Conservation (phyloP, 2,113 vertebrate species). For the Abramis brama region DNA sequence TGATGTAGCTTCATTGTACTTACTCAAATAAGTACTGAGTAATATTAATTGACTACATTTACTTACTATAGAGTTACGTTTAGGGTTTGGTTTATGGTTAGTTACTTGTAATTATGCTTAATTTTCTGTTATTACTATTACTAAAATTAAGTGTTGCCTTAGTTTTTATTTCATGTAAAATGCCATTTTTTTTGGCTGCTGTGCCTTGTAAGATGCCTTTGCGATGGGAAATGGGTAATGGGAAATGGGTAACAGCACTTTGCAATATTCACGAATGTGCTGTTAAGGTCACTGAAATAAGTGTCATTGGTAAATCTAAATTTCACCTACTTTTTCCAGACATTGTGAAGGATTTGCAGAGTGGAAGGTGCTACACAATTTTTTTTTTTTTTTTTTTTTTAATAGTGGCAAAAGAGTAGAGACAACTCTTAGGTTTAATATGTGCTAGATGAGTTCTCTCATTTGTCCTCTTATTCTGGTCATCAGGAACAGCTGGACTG, state of each 20-base stretch:
- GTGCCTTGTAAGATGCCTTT: neutral
- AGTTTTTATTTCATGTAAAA: too few species aligned
- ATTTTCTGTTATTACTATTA: too few species aligned
- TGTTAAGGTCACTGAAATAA: neutral
- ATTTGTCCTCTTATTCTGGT: neutral
- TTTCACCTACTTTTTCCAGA: neutral
- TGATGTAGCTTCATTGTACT: too few species aligned
- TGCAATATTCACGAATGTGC: neutral
- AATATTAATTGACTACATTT: too few species aligned
- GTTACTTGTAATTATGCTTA: too few species aligned
- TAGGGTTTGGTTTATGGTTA: too few species aligned
- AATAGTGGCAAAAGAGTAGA: neutral
- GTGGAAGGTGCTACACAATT: neutral
- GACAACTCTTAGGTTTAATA: neutral
- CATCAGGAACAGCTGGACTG: constrained; percentile 89
- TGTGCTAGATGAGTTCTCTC: neutral
- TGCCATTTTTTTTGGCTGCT: too few species aligned
- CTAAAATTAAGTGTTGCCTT: too few species aligned
- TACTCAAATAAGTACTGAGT: too few species aligned
- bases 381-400: neutral
- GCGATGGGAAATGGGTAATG: neutral
- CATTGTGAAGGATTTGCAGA: neutral
- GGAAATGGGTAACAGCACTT: neutral
- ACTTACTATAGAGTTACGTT: too few species aligned
- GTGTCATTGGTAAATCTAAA: neutral